Evolutionary conservation across 2,113 vertebrate genomes (phyloP).

Genomic region (Axis porcinus): DNA sequence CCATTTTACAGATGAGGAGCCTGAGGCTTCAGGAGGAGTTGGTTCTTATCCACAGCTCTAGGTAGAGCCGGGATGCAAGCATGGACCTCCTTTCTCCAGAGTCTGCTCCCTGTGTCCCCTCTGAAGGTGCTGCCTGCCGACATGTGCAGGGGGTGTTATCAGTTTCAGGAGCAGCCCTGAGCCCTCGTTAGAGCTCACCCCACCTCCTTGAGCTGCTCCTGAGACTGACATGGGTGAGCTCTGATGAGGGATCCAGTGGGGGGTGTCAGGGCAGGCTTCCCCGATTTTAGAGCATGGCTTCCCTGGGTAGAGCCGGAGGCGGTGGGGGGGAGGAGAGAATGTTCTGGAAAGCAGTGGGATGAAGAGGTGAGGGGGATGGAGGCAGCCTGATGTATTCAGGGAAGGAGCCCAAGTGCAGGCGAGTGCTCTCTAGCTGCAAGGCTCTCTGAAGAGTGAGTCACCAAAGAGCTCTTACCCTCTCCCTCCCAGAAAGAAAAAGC

Average conservation of each 20-base stretch:
- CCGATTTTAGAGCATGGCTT: neutral
- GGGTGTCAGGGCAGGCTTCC: neutral
- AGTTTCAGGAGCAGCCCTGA: neutral
- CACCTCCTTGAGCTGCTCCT: neutral
- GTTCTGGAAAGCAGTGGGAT: neutral
- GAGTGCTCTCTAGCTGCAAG: neutral
- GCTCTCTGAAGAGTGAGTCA: neutral
- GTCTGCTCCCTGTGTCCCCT: rapidly evolving
- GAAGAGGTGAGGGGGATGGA: neutral
- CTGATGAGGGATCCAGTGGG: too few species aligned
- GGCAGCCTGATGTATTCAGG: neutral
- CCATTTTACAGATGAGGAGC: neutral
- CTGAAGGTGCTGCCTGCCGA: too few species aligned
- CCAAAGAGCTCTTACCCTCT: neutral
- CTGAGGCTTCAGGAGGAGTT: neutral
- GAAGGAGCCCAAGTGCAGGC: neutral
- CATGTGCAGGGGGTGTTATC: rapidly evolving
- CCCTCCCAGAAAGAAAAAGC: neutral
- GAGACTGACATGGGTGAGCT: neutral
- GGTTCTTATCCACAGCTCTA: neutral
- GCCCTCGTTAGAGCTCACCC: neutral
- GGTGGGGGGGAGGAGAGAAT: neutral
- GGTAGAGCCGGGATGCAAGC: neutral
- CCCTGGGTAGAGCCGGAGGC: neutral
- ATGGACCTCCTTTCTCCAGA: neutral